Evolutionary conservation across 1,140 invertebrate genomes (phyloP).

Genomic region (Drosophila takahashii): DNA sequence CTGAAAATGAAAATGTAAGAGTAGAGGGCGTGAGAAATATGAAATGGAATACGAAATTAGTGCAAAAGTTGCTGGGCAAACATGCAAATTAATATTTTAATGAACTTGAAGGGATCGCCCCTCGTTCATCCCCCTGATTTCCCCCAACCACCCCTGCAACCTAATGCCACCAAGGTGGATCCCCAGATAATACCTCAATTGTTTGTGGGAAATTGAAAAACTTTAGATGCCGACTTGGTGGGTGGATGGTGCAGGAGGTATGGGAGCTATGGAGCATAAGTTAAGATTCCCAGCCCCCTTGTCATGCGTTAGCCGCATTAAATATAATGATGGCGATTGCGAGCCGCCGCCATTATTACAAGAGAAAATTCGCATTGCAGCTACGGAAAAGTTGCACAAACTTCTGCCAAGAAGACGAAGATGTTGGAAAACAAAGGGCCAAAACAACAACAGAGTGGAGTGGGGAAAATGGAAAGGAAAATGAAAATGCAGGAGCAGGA

Average conservation of each 20-base stretch:
- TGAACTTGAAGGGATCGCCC: constrained; percentile 57
- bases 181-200: constrained; percentile 77
- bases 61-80: constrained; percentile 43
- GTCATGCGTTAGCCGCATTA: constrained; percentile 75
- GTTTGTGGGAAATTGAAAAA: constrained; percentile 82
- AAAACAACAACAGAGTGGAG: constrained; percentile 14
- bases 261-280: constrained; percentile 51
- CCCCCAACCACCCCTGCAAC: not conserved
- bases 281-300: constrained; percentile 18
- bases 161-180: constrained; percentile 14
- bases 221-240: constrained; percentile 57
- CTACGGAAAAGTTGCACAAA: constrained; percentile 73
- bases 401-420: constrained; percentile 44
- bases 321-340: constrained; percentile 80
- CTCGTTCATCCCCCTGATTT: too few species aligned
- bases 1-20: constrained; percentile 86
- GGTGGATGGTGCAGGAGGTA: not conserved
- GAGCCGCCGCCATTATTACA: constrained; percentile 66
- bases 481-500: constrained; percentile 9
- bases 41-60: constrained; percentile 29
- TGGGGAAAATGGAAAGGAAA: not conserved
- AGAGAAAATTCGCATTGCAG: constrained; percentile 74
- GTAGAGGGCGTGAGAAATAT: not conserved
- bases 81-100: constrained; percentile 83
- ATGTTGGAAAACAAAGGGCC: constrained; percentile 65